A percentile compares a stretch with the other conserved stretches of the same genome.
Evolutionary conservation across 2,113 vertebrate species (phyloP).

Genomic region (Tricholaema leucomelas): DNA sequence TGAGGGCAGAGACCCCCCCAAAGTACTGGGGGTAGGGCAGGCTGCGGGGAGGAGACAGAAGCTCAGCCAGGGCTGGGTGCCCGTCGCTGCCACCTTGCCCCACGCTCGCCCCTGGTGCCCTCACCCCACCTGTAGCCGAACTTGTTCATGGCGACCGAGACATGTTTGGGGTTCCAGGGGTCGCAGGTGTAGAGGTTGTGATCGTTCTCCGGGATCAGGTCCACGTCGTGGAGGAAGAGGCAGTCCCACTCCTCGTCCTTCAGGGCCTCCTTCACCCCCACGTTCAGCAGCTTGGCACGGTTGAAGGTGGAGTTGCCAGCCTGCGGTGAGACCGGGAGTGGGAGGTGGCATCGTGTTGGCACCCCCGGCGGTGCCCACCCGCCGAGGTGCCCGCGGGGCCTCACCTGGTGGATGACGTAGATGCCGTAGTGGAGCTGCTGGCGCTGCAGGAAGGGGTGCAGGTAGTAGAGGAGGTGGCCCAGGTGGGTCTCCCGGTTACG

Average conservation of each 20-base stretch:
- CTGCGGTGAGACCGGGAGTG: background rate
- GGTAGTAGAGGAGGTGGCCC: conserved; percentile 91
- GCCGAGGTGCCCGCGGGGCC: fast-evolving
- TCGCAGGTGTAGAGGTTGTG: conserved; percentile 94
- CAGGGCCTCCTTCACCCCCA: conserved; percentile 92
- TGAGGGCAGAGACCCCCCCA: background rate
- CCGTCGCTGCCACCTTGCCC: background rate
- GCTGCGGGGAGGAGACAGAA: background rate
- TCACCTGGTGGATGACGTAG: conserved; percentile 95
- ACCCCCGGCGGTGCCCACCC: fast-evolving
- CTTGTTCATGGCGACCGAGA: conserved; percentile 96
- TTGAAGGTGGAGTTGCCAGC: conserved; percentile 92
- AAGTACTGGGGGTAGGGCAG: background rate
- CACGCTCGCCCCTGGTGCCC: fast-evolving
- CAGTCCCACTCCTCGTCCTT: conserved; percentile 95
- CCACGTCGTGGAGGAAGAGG: conserved; percentile 92
- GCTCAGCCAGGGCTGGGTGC: background rate
- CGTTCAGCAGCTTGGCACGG: conserved; percentile 93
- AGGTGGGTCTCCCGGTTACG: conserved; percentile 92
- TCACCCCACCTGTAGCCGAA: conserved; percentile 88
- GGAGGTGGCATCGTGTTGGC: too few species aligned
- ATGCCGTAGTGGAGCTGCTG: conserved; percentile 96
- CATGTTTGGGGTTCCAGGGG: conserved; percentile 87
- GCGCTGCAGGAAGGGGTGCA: conserved; percentile 94
- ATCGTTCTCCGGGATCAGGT: conserved; percentile 94